Percentiles rank a stretch among this genome's conserved stretches.
Evolutionary conservation across 2,888 invertebrate genomes (phyloP).

Genomic region (Tupiocoris notatus): DNA sequence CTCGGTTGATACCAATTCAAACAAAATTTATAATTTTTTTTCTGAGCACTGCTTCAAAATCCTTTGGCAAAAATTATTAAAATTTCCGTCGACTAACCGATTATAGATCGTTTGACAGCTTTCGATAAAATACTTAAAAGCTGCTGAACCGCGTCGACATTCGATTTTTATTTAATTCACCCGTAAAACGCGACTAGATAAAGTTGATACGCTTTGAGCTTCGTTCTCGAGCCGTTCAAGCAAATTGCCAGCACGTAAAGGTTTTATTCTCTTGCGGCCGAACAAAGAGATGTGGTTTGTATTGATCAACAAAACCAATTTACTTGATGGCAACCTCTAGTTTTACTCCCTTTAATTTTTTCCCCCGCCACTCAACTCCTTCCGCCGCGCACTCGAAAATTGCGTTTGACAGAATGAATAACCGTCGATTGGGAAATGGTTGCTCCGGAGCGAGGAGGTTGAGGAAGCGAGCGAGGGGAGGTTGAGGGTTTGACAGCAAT

Average conservation of each 20-base stretch:
- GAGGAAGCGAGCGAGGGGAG: neutral
- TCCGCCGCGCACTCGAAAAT: neutral
- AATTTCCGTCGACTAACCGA: too few species aligned
- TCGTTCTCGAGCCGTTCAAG: too few species aligned
- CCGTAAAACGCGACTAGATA: too few species aligned
- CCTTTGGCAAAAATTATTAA: too few species aligned
- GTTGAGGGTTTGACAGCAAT: slow-evolving; percentile 28
- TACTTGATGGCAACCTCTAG: slow-evolving; percentile 7
- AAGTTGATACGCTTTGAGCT: too few species aligned
- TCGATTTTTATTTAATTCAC: too few species aligned
- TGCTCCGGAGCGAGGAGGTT: neutral
- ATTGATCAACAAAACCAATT: slow-evolving; percentile 19
- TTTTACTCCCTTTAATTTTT: slow-evolving; percentile 34
- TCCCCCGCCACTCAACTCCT: neutral
- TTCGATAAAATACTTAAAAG: too few species aligned
- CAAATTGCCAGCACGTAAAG: neutral
- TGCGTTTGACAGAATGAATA: slow-evolving; percentile 38
- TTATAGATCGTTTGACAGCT: too few species aligned
- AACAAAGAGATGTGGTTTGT: neutral
- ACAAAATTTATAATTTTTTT: too few species aligned
- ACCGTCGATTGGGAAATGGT: slow-evolving; percentile 15
- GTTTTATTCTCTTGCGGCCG: neutral
- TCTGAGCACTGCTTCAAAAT: too few species aligned
- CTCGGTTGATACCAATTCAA: too few species aligned
- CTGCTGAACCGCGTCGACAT: too few species aligned